Evolutionary conservation across 2,888 invertebrate genomes (phyloP).

Genomic region (Osmoderma eremita): DNA sequence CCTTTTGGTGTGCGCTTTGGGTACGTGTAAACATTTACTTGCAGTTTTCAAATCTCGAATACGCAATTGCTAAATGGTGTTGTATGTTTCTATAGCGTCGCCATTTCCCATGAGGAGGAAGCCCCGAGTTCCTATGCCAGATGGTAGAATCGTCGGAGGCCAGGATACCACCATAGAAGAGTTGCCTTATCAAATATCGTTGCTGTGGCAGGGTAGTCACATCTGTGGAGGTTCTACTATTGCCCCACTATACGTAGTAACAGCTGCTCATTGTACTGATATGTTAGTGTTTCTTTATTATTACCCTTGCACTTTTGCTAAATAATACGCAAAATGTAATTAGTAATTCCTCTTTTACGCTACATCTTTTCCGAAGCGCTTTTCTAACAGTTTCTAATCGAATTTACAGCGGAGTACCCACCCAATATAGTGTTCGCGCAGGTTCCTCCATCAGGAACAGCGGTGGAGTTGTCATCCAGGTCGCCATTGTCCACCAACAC

Average conservation of each 20-base stretch:
- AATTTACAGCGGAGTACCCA: slow-evolving; percentile 6
- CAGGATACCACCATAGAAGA: slow-evolving; percentile 23
- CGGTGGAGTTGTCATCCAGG: slow-evolving; percentile 43
- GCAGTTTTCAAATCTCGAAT: background rate
- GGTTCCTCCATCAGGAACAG: slow-evolving; percentile 40
- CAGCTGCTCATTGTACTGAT: slow-evolving; percentile 39
- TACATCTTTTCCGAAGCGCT: too few species aligned
- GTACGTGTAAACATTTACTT: slow-evolving; percentile 10
- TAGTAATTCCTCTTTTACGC: too few species aligned
- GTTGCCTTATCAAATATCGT: slow-evolving; percentile 40
- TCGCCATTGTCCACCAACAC: slow-evolving; percentile 49
- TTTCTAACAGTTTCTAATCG: background rate
- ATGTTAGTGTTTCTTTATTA: background rate
- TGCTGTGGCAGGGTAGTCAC: slow-evolving; percentile 38
- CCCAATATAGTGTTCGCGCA: slow-evolving; percentile 37
- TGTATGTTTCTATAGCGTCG: background rate
- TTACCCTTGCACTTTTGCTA: background rate
- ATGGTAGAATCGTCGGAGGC: slow-evolving; percentile 44
- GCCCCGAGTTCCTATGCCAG: slow-evolving; percentile 17
- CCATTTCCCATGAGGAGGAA: slow-evolving; percentile 1
- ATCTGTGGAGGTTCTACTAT: slow-evolving; percentile 43
- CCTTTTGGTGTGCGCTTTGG: slow-evolving; percentile 19
- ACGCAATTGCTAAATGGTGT: background rate
- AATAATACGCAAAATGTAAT: background rate
- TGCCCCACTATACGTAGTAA: slow-evolving; percentile 21